Base-by-base conservation (phyloP, 1,140 invertebrate species). In the Nylanderia fulva region DNA sequence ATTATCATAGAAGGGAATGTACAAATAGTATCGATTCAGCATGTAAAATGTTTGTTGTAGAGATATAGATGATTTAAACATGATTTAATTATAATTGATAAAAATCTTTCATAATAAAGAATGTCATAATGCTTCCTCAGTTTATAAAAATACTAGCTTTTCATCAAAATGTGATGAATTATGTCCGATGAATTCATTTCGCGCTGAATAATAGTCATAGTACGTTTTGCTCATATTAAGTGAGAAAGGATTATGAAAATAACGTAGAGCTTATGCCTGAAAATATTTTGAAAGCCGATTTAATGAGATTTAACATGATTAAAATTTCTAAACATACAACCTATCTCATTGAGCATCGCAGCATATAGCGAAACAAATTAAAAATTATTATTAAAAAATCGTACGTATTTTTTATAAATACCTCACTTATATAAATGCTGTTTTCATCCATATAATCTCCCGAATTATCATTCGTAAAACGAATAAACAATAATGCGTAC, bases 211-310 rank as follows among this genome's bases (percentile, higher is more conserved):
- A 80, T 58, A 82, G 42, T 71, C 15, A 36, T 36, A 33, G 18
- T 33, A 24, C 36, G 71, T 82, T 71, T 60, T 60, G 54, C 64
- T 5, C 27, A 54, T 36, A 42, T 72, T 64, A 72, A 82, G 36
- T 64, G 48, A 33, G 61, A 84, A 84, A 52, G 71, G 58, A 84
- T 84, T 84, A 84, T 84, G 82, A 84, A 84, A 84, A 84, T 77
- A 58, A 63, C 60, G 36, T 42, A 36, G 45, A 56, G 36, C 58
- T 77, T 84, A 61, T 6, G 56, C 29, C n/a, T 36, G 27, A 45
- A 71, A 21, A 74, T 83, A 74, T n/a, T 52, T 58, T 39, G 54
- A 84, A 84, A 76, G 71, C 42, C 42, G 82, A 84, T 84, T 84
- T 74, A 61, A 84, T 72, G 66, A 58, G 64, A 80, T 80, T 80